A percentile compares a stretch with the other conserved stretches of the same genome.
phyloP scores from a whole-genome alignment of 2,888 invertebrate genomes.

The Apamea monoglypha region DNA sequence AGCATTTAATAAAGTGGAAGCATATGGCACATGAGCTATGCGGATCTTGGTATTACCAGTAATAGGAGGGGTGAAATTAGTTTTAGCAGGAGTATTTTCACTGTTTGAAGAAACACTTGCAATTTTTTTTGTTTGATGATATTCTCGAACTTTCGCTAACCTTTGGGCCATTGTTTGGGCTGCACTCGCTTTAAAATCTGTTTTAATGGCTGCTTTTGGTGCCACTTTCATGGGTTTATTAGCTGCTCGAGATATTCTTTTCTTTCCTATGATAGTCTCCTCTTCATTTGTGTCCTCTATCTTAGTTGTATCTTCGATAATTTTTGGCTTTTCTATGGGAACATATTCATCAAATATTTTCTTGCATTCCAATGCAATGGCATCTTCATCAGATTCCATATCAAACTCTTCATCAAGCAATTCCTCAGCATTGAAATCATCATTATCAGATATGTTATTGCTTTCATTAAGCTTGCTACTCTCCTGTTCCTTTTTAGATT shows the following conservation, averaged over 20 bases:
- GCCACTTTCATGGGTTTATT: slow-evolving; percentile 85
- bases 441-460: slow-evolving; percentile 75
- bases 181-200: slow-evolving; percentile 90
- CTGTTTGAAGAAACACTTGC: slow-evolving; percentile 67
- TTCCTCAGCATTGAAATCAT: slow-evolving; percentile 68
- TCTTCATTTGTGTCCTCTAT: slow-evolving; percentile 76
- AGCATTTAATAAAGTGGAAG: slow-evolving; percentile 92
- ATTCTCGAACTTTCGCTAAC: slow-evolving; percentile 87
- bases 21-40: slow-evolving; percentile 95
- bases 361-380: slow-evolving; percentile 95
- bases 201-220: slow-evolving; percentile 82
- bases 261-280: slow-evolving; percentile 89
- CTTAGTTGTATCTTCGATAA: slow-evolving; percentile 72
- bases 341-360: slow-evolving; percentile 96
- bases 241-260: slow-evolving; percentile 93
- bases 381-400: slow-evolving; percentile 91
- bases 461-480: slow-evolving; percentile 67
- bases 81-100: slow-evolving; percentile 75
- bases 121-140: slow-evolving; percentile 83
- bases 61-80: slow-evolving; percentile 74
- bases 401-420: slow-evolving; percentile 76
- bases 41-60: slow-evolving; percentile 87
- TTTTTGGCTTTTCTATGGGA: slow-evolving; percentile 80
- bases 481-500: slow-evolving; percentile 74
- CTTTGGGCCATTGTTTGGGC: slow-evolving; percentile 89